These are phyloP conservation scores for Drosophila imparisetae DNA, from an alignment of 2,888 invertebrate genomes.

Conservation along the genomic window DNA sequence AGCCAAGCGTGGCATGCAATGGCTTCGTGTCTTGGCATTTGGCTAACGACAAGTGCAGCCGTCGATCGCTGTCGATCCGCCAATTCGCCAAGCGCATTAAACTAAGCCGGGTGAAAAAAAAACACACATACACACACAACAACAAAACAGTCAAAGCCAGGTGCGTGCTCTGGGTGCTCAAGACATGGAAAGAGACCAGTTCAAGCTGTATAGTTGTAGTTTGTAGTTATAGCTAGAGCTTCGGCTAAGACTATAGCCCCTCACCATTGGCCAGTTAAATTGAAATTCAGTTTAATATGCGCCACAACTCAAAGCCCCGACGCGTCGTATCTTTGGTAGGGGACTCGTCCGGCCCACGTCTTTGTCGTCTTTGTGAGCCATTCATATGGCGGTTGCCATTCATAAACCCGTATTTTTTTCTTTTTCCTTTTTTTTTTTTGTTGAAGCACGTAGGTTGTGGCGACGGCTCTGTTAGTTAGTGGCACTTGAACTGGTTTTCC, in stretches of 20 bases:
- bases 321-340: conserved; percentile 12
- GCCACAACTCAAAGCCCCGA: conserved; percentile 46
- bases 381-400: conserved; percentile 72
- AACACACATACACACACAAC: not conserved
- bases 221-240: conserved; percentile 9
- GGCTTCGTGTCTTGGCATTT: conserved; percentile 71
- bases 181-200: conserved; percentile 23
- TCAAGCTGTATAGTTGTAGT: conserved; percentile 18
- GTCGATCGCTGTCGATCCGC: conserved; percentile 59
- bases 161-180: conserved; percentile 66
- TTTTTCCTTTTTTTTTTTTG: not conserved
- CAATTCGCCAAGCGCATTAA: conserved; percentile 67
- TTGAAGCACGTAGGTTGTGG: conserved; percentile 66
- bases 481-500: conserved; percentile 59
- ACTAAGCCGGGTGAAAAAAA: conserved; percentile 53
- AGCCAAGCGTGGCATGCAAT: conserved; percentile 64
- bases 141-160: conserved; percentile 55
- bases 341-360: conserved; percentile 41
- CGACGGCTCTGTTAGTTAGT: conserved; percentile 71
- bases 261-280: conserved; percentile 35
- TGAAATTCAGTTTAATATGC: conserved; percentile 72
- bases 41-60: conserved; percentile 76
- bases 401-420: conserved; percentile 71
- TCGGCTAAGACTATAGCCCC: conserved; percentile 1
- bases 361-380: conserved; percentile 54